These are phyloP conservation scores for Mastomys natalensis DNA, from an alignment of 2,113 vertebrate genomes.

Conservation along the genomic window DNA sequence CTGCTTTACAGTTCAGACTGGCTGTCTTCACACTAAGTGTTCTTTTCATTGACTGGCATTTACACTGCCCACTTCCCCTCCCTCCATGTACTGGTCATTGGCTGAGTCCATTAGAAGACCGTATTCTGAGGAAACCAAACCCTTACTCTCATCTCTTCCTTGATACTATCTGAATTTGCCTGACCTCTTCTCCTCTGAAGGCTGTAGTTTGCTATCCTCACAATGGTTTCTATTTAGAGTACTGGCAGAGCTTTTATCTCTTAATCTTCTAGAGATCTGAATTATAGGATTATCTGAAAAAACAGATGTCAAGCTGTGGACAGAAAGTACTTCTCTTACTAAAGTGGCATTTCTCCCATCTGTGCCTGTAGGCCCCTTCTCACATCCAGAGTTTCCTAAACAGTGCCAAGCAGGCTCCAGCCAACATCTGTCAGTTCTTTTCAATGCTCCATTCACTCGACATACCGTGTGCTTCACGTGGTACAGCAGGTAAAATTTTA, in stretches of 20 bases:
- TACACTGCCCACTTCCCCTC: background rate
- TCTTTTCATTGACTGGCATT: background rate
- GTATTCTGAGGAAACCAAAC: background rate
- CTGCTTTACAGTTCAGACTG: background rate
- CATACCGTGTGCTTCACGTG: background rate
- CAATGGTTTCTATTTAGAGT: background rate
- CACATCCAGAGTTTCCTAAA: slow-evolving; percentile 9
- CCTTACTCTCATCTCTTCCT: background rate
- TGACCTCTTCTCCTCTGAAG: background rate
- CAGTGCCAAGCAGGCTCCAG: background rate
- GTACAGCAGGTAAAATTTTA: background rate
- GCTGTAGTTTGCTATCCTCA: background rate
- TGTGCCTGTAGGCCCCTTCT: background rate
- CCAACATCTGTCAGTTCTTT: background rate
- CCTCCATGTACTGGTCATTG: background rate
- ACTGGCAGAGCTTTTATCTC: background rate
- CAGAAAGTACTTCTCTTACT: background rate
- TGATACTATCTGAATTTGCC: background rate
- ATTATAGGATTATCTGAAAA: slow-evolving; percentile 42
- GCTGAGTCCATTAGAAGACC: slow-evolving; percentile 18
- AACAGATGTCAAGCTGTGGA: slow-evolving; percentile 13
- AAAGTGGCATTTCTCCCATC: background rate
- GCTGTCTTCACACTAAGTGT: background rate
- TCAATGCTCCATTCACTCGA: background rate
- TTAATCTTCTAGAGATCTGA: background rate